Base-by-base conservation (phyloP, 2,888 invertebrate species). In the Diarsia rubi region DNA sequence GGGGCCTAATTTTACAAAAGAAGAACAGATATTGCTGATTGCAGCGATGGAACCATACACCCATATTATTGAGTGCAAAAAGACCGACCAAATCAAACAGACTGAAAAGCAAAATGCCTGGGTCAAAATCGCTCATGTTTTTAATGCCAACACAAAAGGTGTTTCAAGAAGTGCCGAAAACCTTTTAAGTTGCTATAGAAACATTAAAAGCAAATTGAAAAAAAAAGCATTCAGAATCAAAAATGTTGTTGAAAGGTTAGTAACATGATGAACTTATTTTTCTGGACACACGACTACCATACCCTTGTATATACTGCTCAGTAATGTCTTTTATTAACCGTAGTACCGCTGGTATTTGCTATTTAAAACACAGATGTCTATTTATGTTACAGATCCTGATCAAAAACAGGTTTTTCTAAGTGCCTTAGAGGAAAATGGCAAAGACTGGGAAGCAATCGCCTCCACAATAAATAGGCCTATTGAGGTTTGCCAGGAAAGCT, bases 201-300 rank as follows among this genome's bases (percentile, higher is more conserved):
- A n/a, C n/a, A n/a, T n/a, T n/a, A n/a, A n/a, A n/a, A n/a, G n/a
- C n/a, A n/a, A n/a, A n/a, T n/a, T n/a, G 21, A 21, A 49, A 49
- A 52, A 52, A 52, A 52, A 52, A 59, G 27, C 59, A 59, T 59
- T 27, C 59, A 59, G 52, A 52, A 52, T 31, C 59, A 24, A 59
- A 27, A 59, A 16, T 59, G 27, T 27, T 64, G 64, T 64, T 64
- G 64, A 64, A 24, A 64, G 64, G 64, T 64, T 65, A 65, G 65
- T 65, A 65, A 65, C 47, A 65, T 65, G 65, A 65, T 65, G 65
- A 65, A 65, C 65, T 65, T 65, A 65, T 65, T 65, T 65, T 65
- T 65, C 47, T 65, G 65, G 47, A 65, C 65, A 45, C 47, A 65
- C n/a, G 65, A 65, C 65, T 65, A 65, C n/a, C 65, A 65, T 49